phyloP scores from a whole-genome alignment of 2,113 vertebrate species.

The Aegypius monachus region DNA sequence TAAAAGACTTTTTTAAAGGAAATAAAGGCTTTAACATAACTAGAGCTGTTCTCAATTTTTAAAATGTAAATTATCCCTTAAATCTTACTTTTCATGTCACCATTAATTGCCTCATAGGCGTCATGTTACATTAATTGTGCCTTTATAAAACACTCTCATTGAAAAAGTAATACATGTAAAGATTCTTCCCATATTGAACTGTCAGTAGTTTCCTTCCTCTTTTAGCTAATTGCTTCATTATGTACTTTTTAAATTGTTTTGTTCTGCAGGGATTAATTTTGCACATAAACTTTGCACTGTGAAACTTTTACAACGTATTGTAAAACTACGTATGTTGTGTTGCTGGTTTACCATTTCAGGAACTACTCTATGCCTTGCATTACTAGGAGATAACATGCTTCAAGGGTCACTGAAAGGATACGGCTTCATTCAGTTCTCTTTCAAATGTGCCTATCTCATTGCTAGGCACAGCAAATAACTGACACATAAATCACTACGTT shows the following conservation, averaged over 20 bases:
- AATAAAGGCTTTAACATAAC: background rate
- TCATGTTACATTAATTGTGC: background rate
- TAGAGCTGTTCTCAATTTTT: background rate
- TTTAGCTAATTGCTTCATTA: constrained; percentile 63
- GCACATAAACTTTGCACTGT: background rate
- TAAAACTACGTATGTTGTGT: background rate
- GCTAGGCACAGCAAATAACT: background rate
- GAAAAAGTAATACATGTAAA: constrained; percentile 13
- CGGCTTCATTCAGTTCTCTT: background rate
- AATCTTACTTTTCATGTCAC: constrained; percentile 9
- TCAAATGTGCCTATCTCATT: background rate
- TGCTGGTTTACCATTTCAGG: background rate
- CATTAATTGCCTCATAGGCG: background rate
- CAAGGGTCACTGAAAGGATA: background rate
- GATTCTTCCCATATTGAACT: background rate
- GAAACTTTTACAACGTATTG: constrained; percentile 22
- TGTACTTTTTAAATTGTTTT: constrained; percentile 55
- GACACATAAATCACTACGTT: background rate
- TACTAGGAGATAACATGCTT: background rate
- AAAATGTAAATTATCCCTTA: constrained; percentile 41
- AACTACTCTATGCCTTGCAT: background rate
- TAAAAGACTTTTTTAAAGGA: background rate
- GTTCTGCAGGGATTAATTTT: constrained; percentile 68
- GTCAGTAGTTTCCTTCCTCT: background rate
- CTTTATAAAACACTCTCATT: background rate